Conservation (phyloP, 2,797 vertebrate genomes). For the Galagoides demidoff region DNA sequence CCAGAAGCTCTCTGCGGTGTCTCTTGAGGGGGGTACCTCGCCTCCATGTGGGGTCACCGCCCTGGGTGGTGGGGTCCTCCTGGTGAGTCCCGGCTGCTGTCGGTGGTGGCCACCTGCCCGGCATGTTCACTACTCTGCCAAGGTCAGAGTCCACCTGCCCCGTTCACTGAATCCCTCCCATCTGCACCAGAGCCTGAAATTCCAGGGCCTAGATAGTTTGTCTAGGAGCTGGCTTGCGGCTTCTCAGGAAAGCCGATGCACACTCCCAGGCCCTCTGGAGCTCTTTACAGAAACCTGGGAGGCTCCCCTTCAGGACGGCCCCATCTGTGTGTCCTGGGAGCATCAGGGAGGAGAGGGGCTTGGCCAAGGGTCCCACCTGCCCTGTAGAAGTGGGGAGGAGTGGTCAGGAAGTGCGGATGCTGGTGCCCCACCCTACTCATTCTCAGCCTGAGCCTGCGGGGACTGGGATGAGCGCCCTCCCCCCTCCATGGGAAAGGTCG, state of each 20-base stretch:
- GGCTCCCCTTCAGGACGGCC: neutral
- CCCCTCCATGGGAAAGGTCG: too few relatives aligned
- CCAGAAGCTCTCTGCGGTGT: rapidly evolving
- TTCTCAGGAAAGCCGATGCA: rapidly evolving
- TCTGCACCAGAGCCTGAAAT: neutral
- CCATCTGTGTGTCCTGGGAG: rapidly evolving
- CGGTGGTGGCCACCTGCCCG: rapidly evolving
- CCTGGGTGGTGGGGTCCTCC: rapidly evolving
- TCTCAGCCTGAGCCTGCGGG: too few relatives aligned
- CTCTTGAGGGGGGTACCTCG: too few relatives aligned
- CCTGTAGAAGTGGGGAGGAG: neutral
- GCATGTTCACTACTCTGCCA: rapidly evolving
- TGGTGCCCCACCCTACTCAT: rapidly evolving
- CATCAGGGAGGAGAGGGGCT: rapidly evolving
- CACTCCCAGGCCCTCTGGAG: neutral
- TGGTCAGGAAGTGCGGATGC: rapidly evolving
- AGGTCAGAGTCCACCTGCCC: rapidly evolving
- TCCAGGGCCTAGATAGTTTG: neutral
- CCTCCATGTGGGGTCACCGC: rapidly evolving
- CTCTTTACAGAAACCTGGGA: rapidly evolving
- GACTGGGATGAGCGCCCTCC: neutral
- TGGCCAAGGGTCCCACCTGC: rapidly evolving
- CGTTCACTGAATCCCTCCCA: rapidly evolving
- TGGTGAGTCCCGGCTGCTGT: neutral
- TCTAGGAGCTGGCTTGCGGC: neutral